These are phyloP conservation scores for Phataginus tetradactyla DNA, from an alignment of 2,797 vertebrate species.

Conservation along the genomic window DNA sequence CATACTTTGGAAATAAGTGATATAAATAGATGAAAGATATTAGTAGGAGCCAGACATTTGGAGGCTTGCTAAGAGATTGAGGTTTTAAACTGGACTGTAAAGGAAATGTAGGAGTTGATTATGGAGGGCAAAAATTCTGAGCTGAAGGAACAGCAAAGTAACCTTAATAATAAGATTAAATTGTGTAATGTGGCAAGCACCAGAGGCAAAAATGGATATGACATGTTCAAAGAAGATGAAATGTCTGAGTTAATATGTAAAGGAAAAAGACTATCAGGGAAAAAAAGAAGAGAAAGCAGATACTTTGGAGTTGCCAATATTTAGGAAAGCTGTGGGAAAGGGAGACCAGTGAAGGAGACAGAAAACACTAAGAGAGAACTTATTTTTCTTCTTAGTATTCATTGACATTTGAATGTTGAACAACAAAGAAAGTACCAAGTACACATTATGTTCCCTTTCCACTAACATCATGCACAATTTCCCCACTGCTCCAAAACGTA, in stretches of 20 bases:
- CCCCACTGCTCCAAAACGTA: background rate
- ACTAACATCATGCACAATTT: background rate
- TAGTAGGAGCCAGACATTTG: background rate
- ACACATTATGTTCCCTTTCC: background rate
- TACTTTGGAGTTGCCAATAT: background rate
- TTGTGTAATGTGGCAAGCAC: background rate
- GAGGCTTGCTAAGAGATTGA: background rate
- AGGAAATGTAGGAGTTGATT: background rate
- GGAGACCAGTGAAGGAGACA: background rate
- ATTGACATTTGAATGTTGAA: background rate
- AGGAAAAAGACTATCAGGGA: background rate
- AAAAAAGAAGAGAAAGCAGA: background rate
- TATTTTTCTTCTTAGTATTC: background rate
- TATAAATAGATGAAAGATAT: slow-evolving; percentile 29
- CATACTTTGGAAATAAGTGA: background rate
- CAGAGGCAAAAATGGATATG: background rate
- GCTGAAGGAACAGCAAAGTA: background rate
- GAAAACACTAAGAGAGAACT: background rate
- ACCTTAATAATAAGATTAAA: background rate
- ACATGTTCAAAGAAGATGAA: background rate
- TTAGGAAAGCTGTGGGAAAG: background rate
- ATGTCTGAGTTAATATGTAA: background rate
- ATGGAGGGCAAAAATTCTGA: background rate
- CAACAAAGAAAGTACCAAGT: background rate
- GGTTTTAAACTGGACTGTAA: slow-evolving; percentile 4